These are phyloP conservation scores for Monodelphis domestica DNA, from an alignment of 2,797 vertebrate species.

Conservation along the genomic window DNA sequence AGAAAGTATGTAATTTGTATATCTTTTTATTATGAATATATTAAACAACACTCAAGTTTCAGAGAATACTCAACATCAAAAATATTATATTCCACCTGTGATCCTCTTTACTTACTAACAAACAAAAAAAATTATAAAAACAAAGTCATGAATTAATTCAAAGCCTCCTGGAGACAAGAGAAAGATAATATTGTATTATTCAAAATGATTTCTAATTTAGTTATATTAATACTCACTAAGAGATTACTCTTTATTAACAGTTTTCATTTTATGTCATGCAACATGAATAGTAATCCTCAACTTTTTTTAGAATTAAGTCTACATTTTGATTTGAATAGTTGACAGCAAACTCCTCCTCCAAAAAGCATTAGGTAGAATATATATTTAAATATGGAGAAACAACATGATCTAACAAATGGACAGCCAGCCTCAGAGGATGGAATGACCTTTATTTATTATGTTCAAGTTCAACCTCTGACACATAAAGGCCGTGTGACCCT, in stretches of 20 bases:
- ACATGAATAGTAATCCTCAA: neutral
- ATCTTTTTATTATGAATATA: neutral
- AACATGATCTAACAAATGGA: neutral
- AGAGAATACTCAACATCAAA: conserved; percentile 30
- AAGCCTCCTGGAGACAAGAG: conserved; percentile 31
- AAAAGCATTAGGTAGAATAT: neutral
- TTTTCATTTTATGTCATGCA: neutral
- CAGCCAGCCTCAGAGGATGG: neutral
- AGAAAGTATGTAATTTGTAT: conserved; percentile 1
- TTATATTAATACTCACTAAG: conserved; percentile 15
- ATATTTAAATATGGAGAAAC: neutral
- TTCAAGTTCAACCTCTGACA: neutral
- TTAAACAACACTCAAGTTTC: conserved; percentile 54
- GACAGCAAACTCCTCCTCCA: conserved; percentile 6
- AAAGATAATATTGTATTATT: conserved; percentile 50
- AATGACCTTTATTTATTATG: neutral
- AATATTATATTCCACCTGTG: conserved; percentile 37
- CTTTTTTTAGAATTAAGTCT: conserved; percentile 11
- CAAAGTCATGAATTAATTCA: conserved; percentile 37
- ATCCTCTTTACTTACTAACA: conserved; percentile 35
- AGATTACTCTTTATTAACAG: neutral
- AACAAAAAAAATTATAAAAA: conserved; percentile 39
- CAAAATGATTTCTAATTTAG: conserved; percentile 1
- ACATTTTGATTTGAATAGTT: conserved; percentile 9
- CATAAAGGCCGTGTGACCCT: neutral